Evolutionary conservation across 1,140 invertebrate species (phyloP).

Genomic region (Oryzaephilus surinamensis): DNA sequence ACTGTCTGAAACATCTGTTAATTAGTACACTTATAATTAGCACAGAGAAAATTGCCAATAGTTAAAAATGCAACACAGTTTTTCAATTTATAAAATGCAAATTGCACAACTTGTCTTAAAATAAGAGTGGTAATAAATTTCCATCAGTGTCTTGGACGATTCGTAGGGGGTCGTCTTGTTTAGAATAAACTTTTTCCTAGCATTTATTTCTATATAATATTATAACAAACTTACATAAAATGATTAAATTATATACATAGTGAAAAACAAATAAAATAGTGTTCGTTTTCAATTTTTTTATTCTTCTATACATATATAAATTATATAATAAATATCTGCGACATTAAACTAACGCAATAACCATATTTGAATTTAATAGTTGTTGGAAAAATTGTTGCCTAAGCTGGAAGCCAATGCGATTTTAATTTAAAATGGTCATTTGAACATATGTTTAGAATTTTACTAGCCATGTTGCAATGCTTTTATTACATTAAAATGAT

Average conservation of each 20-base stretch:
- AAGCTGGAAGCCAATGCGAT: too few species aligned
- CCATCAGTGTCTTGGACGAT: constrained; percentile 14
- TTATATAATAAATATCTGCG: too few species aligned
- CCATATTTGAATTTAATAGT: too few species aligned
- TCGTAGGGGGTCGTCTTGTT: constrained; percentile 18
- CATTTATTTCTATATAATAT: background rate
- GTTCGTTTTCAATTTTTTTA: background rate
- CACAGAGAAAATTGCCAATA: too few species aligned
- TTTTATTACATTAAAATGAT: too few species aligned
- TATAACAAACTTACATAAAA: background rate
- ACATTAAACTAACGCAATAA: too few species aligned
- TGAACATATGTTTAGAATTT: too few species aligned
- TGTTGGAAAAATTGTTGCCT: too few species aligned
- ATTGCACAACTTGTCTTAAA: constrained; percentile 10
- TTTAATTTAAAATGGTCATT: too few species aligned
- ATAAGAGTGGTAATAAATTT: constrained; percentile 16
- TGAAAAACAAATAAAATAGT: background rate
- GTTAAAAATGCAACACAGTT: too few species aligned
- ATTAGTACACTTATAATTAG: background rate
- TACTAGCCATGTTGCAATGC: too few species aligned
- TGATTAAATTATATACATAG: background rate
- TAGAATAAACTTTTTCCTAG: constrained; percentile 8
- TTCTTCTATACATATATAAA: too few species aligned
- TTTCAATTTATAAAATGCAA: constrained; percentile 18
- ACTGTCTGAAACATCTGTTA: background rate